Base-by-base conservation (phyloP, 2,113 vertebrate genomes). In the Cnemophilus loriae region DNA sequence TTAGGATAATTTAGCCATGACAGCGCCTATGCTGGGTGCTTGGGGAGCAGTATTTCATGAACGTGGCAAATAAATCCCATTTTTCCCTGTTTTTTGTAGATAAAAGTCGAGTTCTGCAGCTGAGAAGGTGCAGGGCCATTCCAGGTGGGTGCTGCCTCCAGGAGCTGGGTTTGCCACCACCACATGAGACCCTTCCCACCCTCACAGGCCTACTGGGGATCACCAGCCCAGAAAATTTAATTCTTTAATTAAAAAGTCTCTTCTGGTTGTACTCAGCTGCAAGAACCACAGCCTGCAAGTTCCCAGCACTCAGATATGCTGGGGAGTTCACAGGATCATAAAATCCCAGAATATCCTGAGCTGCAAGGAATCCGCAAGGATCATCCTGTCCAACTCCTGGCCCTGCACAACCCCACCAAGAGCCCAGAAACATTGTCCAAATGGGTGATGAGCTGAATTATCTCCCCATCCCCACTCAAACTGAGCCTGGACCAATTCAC, bases 111-210 rank as follows among this genome's bases (percentile, higher is more conserved):
- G 32, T 21, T 57, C 8, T 44, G 74, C 12, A 80, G 67, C 49
- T 64, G 78, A 28, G 5, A 1, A 32, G 47, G 50, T 11, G 52
- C 79, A 13, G 39, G 68, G 41, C 33, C 16, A 42, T 13, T 33
- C 35, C 39, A 24, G 75, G 56, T 2, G 7, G 46, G 74, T 3
- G 5, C 60, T 21, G 33, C 70, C 65, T 57, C 6, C 0, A 20
- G 30, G 33, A n/a, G 10, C 30, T 46, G 19, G 9, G 44, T 33
- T 46, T 90, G 70, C 60, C 53, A 28, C 8, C 70, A 30, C 1
- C 0, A 8, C 6, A 0, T 11, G 17, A 13, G 2, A 26, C 0
- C 1, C 30, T 60, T 37, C 71, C 33, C 41, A 17, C 3, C 57
- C 8, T 21, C 24, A n/a, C 24, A 7, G 47, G 10, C 39, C 60